Evolutionary conservation across 2,797 vertebrate genomes (phyloP).

Genomic region (Arnoldichthys spilopterus): DNA sequence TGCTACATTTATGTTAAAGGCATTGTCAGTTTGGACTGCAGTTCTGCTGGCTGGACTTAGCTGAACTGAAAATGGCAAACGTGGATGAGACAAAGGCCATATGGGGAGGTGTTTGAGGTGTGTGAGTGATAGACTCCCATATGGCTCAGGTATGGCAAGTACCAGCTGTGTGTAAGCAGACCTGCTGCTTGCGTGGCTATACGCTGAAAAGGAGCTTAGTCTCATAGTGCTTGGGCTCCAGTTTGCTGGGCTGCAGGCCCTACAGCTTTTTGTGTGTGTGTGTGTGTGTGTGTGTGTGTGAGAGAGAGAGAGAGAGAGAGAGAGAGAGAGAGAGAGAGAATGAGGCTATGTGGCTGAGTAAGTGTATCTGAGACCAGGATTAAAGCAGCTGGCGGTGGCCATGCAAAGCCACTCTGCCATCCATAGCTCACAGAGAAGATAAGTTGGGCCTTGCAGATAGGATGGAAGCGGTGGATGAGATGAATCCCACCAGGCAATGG

Average conservation of each 20-base stretch:
- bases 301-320: background rate
- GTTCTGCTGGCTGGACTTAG: constrained; percentile 79
- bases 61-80: constrained; percentile 49
- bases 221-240: constrained; percentile 24
- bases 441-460: constrained; percentile 42
- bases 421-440: constrained; percentile 50
- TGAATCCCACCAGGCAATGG: constrained; percentile 37
- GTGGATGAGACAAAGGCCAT: constrained; percentile 59
- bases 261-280: constrained; percentile 11
- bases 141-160: background rate
- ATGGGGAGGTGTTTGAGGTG: constrained; percentile 26
- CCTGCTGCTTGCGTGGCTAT: constrained; percentile 3
- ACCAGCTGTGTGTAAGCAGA: background rate
- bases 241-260: constrained; percentile 33
- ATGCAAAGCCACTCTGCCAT: constrained; percentile 45
- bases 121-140: background rate
- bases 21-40: constrained; percentile 83
- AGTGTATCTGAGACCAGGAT: constrained; percentile 52
- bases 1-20: constrained; percentile 45
- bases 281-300: no score
- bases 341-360: constrained; percentile 14
- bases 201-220: constrained; percentile 23
- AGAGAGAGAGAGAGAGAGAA: background rate
- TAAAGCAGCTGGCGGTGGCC: constrained; percentile 53
- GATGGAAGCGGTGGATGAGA: constrained; percentile 28